These are phyloP conservation scores for Cantharis rufa DNA, from an alignment of 2,888 invertebrate genomes.

Conservation along the genomic window DNA sequence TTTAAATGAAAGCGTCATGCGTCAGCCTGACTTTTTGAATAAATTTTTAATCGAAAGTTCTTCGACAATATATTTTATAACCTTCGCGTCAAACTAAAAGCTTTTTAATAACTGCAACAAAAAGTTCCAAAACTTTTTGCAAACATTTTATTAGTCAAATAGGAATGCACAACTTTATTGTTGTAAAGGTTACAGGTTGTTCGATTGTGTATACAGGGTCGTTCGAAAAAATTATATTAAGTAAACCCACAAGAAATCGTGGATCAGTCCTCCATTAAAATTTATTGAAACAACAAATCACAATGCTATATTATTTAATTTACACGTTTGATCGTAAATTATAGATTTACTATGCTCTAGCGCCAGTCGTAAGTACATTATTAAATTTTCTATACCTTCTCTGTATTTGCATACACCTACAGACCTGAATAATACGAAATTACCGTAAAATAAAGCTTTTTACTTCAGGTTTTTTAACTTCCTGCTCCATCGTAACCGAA, in stretches of 20 bases:
- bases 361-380: not conserved
- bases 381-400: slow-evolving; percentile 2
- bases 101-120: not conserved
- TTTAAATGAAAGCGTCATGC: not conserved
- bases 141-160: not conserved
- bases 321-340: slow-evolving; percentile 1
- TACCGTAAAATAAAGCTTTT: not conserved
- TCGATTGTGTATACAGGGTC: not conserved
- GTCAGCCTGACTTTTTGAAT: not conserved
- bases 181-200: not conserved
- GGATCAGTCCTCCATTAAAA: not conserved
- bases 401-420: not conserved
- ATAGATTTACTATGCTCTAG: not conserved
- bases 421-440: not conserved
- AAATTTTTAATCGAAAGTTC: not conserved
- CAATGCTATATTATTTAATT: slow-evolving; percentile 1
- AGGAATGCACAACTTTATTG: not conserved
- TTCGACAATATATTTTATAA: not conserved
- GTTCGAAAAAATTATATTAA: not conserved
- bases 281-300: not conserved
- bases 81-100: not conserved
- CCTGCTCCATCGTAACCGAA: not conserved
- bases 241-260: not conserved
- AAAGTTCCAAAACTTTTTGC: not conserved
- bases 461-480: not conserved